These are phyloP conservation scores for Scrobipalpa costella DNA, from an alignment of 2,888 invertebrate genomes.

Conservation along the genomic window DNA sequence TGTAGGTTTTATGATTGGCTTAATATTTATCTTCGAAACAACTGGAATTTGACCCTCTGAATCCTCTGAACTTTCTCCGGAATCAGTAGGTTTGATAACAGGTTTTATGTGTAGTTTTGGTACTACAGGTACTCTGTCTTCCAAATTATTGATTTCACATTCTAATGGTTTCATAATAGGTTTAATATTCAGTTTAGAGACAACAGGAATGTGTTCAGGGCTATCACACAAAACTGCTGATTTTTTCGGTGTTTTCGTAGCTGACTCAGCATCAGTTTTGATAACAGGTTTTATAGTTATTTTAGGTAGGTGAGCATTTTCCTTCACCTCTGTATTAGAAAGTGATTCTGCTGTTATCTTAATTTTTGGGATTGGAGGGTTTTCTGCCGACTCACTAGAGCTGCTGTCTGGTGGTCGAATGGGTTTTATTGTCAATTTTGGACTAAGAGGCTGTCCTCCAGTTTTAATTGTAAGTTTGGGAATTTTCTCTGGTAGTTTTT, in stretches of 20 bases:
- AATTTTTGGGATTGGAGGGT: constrained; percentile 49
- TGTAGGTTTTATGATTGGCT: constrained; percentile 59
- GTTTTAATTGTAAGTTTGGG: constrained; percentile 75
- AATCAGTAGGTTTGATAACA: constrained; percentile 36
- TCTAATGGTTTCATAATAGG: constrained; percentile 73
- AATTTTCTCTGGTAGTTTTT: constrained; percentile 61
- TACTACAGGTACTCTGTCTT: constrained; percentile 73
- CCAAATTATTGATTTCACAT: constrained; percentile 57
- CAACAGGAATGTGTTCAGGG: constrained; percentile 64
- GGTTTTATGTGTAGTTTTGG: constrained; percentile 81
- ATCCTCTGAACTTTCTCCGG: constrained; percentile 45
- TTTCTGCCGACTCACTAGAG: constrained; percentile 38
- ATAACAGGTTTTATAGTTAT: constrained; percentile 79
- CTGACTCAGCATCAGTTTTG: constrained; percentile 54
- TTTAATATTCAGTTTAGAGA: constrained; percentile 74
- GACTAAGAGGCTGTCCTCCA: constrained; percentile 67
- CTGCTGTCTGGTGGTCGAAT: constrained; percentile 60
- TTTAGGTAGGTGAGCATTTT: constrained; percentile 77
- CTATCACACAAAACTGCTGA: constrained; percentile 49
- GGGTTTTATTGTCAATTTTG: constrained; percentile 77
- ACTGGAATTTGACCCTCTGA: constrained; percentile 55
- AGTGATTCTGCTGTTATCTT: constrained; percentile 57
- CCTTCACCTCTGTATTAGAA: constrained; percentile 55
- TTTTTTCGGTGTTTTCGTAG: constrained; percentile 52
- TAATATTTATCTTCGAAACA: constrained; percentile 60